A percentile compares a stretch with the other conserved stretches of the same genome.
These are phyloP conservation scores for Mimachlamys varia DNA, from an alignment of 2,888 invertebrate genomes.

Conservation along the genomic window DNA sequence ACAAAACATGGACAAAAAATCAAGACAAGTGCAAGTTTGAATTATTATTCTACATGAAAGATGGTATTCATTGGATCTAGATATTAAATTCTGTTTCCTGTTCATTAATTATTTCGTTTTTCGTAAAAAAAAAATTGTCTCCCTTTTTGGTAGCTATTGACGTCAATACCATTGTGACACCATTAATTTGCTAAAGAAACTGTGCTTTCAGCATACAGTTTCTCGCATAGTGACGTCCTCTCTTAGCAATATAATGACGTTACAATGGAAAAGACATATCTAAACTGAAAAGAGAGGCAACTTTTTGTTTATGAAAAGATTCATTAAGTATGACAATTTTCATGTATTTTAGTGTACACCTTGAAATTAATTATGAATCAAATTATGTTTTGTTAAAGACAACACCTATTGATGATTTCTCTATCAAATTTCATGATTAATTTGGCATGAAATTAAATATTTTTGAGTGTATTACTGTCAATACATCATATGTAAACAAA, in stretches of 20 bases:
- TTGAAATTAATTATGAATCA: background rate
- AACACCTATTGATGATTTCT: background rate
- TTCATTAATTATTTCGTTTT: background rate
- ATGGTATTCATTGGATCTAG: background rate
- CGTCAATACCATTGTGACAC: too few species aligned
- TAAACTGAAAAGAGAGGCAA: too few species aligned
- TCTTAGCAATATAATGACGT: too few species aligned
- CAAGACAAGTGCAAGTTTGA: background rate
- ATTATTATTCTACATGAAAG: background rate
- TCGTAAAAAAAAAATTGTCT: too few species aligned
- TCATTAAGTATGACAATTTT: background rate
- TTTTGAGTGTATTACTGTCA: background rate
- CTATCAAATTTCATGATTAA: background rate
- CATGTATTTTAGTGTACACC: background rate
- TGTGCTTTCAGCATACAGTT: too few species aligned
- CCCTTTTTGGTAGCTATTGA: too few species aligned
- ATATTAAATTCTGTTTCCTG: background rate
- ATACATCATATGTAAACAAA: background rate
- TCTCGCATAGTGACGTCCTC: too few species aligned
- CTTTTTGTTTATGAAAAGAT: too few species aligned
- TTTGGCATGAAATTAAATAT: background rate
- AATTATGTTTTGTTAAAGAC: background rate
- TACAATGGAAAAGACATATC: too few species aligned
- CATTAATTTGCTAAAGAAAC: too few species aligned
- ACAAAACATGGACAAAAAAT: background rate